Evolutionary conservation across 2,888 invertebrate species (phyloP), one percentile per base, ranked within the genome.

Genomic region (Myopa tessellatipennis): DNA sequence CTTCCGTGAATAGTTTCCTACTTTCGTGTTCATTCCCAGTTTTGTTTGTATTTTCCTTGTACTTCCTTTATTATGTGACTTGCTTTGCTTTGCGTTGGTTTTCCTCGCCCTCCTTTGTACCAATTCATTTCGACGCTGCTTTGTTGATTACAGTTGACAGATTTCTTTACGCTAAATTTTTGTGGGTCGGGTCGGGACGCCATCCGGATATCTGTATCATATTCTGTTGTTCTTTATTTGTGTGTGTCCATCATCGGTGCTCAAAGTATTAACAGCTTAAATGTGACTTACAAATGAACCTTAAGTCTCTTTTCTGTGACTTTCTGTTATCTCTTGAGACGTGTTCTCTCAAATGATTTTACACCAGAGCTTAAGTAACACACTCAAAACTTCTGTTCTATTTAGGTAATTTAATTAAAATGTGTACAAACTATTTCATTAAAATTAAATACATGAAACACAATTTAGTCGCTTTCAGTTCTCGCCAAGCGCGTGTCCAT

Each of bases 231-330:
- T 12, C 63, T 63, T n/a, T 45, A 50, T 69, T 50, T 50, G 50
- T 26, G 8, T 18, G 18, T 18, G 16, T 10, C 10, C 45, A 45
- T 26, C 26, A 26, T 4, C 36, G 10, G 14, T n/a, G 63, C 73
- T 73, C 61, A 63, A 63, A 45, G 73, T 50, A 63, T 73, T 63
- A 73, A 73, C 50, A 45, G 61, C 63, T 73, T 50, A 63, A 73
- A 45, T 45, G 34, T 60, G 14, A 63, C 14, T 8, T 63, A 16
- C 63, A 63, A 26, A 26, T 26, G 26, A 26, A 26, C 26, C 26
- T 26, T 26, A 26, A 26, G 26, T 26, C 26, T 26, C 26, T 26
- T 26, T 26, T 26, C 26, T 26, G 26, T 26, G 26, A 26, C 26
- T 26, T 26, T 26, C 26, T 26, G 26, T 26, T 26, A 2, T 26